Evolutionary conservation across 2,113 vertebrate species (phyloP), one percentile per base, ranked within the genome.

Genomic region (Protobothrops flavoviridis): DNA sequence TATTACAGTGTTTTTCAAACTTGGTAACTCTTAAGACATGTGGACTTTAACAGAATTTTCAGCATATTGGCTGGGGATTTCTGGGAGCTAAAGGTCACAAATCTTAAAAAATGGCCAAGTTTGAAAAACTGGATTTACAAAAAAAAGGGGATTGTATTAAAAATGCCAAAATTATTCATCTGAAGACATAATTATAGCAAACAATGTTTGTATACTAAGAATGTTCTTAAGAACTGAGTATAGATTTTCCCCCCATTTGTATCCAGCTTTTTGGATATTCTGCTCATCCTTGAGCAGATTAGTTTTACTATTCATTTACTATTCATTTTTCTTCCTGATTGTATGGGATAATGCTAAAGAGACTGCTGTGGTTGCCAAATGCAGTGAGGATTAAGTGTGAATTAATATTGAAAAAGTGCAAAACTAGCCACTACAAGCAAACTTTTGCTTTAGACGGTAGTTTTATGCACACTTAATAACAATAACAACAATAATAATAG

Each of bases 401-500:
- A 88, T 95, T 85, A 89, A 94, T 95, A 88, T 88, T 93, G 91
- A 88, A 61, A 26, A 69, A 33, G 87, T 89, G 85, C 86, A 93
- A 64, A 87, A 64, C 94, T 87, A 85, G 94, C 69, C 94, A 50
- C 85, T 94, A 39, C 11, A 15, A 93, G 12, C 95, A 17, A 93
- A 12, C 91, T 43, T 26, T 7, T 53, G 56, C 69, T 88, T 94
- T 74, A 0, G 91, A 91, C 91, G 74, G 48, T 91, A 29, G 59
- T 59, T 4, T 55, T 55, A n/a, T 0, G 90, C 90, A 89, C 56
- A 94, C 39, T 0, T 0, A n/a, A 21, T 85, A 39, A 50, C 48
- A 50, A 50, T 85, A 39, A 50, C 48, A 50, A 48, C 6, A 48
- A 48, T 48, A 45, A 48, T 50, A 50, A 50, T 50, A 50, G 48